phyloP scores from a whole-genome alignment of 2,888 invertebrate genomes.

The Empis stercorea region DNA sequence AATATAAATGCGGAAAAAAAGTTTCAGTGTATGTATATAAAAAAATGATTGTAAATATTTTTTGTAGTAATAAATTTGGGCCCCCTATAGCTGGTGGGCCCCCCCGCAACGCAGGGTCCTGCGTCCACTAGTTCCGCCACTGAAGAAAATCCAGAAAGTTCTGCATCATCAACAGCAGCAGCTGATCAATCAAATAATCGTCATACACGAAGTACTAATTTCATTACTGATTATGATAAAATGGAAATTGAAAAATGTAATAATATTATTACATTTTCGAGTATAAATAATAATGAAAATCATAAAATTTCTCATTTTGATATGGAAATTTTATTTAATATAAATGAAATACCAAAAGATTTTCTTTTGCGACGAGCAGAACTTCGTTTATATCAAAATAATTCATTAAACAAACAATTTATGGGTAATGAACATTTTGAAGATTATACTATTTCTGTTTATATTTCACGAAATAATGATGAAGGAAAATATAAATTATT shows the following conservation, averaged over 20 bases:
- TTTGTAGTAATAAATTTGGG: too few relatives aligned
- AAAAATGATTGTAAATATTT: too few relatives aligned
- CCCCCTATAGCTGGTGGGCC: too few relatives aligned
- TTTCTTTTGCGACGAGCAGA: constrained; percentile 70
- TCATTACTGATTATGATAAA: constrained; percentile 64
- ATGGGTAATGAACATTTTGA: background rate
- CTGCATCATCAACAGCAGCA: too few relatives aligned
- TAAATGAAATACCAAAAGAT: constrained; percentile 68
- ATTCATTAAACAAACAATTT: constrained; percentile 13
- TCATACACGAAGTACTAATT: constrained; percentile 14
- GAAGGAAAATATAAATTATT: constrained; percentile 47
- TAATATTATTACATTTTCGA: constrained; percentile 85
- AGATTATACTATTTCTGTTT: background rate
- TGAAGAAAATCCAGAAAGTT: too few relatives aligned
- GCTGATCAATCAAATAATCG: background rate
- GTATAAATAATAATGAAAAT: constrained; percentile 57
- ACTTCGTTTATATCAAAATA: constrained; percentile 59
- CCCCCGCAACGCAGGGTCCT: too few relatives aligned
- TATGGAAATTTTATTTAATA: constrained; percentile 49
- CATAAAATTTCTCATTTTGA: constrained; percentile 2
- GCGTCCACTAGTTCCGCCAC: too few relatives aligned
- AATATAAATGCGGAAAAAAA: too few relatives aligned
- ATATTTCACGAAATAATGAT: background rate
- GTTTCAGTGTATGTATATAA: too few relatives aligned
- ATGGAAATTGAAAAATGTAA: constrained; percentile 79